phyloP scores from a whole-genome alignment of 1,140 invertebrate genomes.

The Cotesia glomerata region DNA sequence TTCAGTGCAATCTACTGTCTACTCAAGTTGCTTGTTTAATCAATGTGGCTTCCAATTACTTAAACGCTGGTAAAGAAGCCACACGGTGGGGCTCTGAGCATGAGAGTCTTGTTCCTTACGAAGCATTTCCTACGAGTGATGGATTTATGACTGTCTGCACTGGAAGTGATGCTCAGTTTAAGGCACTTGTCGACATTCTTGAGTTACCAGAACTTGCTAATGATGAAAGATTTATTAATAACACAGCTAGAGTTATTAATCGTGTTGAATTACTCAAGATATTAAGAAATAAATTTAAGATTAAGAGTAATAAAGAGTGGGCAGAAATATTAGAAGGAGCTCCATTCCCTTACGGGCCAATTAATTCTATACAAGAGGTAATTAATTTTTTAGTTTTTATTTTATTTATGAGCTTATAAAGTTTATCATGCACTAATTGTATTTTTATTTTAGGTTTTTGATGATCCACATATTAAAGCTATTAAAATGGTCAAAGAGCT shows the following conservation, averaged over 20 bases:
- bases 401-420: not conserved
- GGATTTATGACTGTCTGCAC: constrained; percentile 85
- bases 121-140: constrained; percentile 83
- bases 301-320: constrained; percentile 82
- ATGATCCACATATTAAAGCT: constrained; percentile 82
- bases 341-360: constrained; percentile 86
- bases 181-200: constrained; percentile 72
- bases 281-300: constrained; percentile 69
- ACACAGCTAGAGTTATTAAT: constrained; percentile 78
- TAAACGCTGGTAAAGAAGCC: constrained; percentile 84
- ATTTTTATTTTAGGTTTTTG: constrained; percentile 72
- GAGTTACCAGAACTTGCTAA: constrained; percentile 67
- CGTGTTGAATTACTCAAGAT: constrained; percentile 72
- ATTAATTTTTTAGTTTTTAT: constrained; percentile 14
- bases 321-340: constrained; percentile 72
- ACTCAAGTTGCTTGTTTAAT: constrained; percentile 89
- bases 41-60: constrained; percentile 89
- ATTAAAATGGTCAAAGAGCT: constrained; percentile 80
- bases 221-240: constrained; percentile 75
- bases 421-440: too few relatives aligned
- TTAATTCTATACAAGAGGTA: constrained; percentile 82
- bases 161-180: constrained; percentile 81
- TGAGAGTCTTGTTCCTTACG: constrained; percentile 93
- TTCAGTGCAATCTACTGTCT: constrained; percentile 92
- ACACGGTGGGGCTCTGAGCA: constrained; percentile 88